phyloP scores from a whole-genome alignment of 2,888 invertebrate species.

The Amiota minor region DNA sequence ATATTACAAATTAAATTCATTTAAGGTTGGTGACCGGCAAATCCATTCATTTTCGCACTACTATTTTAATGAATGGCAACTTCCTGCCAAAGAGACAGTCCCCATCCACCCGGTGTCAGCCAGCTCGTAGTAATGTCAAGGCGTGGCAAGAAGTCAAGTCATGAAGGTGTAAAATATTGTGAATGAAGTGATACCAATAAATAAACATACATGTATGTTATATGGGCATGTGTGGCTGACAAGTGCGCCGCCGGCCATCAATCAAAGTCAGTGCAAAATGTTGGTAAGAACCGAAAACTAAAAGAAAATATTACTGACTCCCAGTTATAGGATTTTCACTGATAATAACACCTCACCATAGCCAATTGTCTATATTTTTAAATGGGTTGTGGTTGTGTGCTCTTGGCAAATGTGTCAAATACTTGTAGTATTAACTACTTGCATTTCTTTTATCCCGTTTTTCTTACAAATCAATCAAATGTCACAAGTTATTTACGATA shows the following conservation, averaged over 20 bases:
- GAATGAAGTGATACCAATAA: background rate
- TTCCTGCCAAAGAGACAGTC: background rate
- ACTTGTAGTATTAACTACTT: no score
- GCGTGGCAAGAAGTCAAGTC: no score
- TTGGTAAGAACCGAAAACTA: constrained; percentile 4
- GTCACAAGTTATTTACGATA: no score
- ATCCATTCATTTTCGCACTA: background rate
- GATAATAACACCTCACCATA: no score
- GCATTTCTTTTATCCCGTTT: no score
- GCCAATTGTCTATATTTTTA: no score
- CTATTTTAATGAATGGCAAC: background rate
- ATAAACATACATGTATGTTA: background rate
- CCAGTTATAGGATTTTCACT: no score
- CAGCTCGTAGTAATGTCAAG: no score
- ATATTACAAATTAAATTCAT: constrained; percentile 59
- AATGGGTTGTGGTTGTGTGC: no score
- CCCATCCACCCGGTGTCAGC: background rate
- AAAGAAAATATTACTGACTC: background rate
- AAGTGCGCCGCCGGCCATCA: constrained; percentile 20
- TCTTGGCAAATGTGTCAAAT: no score
- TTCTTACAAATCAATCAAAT: no score
- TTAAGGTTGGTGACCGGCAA: constrained; percentile 27
- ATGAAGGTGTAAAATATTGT: background rate
- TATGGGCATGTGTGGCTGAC: background rate
- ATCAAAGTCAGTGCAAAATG: constrained; percentile 26